phyloP scores from a whole-genome alignment of 2,113 vertebrate genomes.

The Trinectes maculatus region DNA sequence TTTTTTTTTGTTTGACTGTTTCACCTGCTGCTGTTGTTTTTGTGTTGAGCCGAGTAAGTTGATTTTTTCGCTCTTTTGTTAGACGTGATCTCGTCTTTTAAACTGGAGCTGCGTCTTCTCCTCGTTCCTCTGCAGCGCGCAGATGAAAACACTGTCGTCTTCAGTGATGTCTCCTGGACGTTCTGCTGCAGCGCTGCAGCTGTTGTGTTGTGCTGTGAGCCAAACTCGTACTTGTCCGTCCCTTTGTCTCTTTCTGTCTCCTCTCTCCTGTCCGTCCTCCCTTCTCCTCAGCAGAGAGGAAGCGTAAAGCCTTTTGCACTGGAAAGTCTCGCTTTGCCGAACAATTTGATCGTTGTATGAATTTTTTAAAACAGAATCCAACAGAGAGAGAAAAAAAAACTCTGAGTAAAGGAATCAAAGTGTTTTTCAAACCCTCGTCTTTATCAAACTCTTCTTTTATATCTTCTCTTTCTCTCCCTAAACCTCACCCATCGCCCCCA shows the following conservation, averaged over 20 bases:
- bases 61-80: too few species aligned
- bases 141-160: neutral
- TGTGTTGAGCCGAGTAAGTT: too few species aligned
- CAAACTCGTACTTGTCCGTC: constrained; percentile 16
- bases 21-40: too few species aligned
- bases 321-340: constrained; percentile 42
- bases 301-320: constrained; percentile 34
- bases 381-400: constrained; percentile 42
- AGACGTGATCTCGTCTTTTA: too few species aligned
- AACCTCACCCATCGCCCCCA: constrained; percentile 44
- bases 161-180: neutral
- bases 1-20: too few species aligned
- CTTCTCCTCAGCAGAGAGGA: constrained; percentile 52
- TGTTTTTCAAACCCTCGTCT: constrained; percentile 41
- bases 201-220: too few species aligned
- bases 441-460: constrained; percentile 46
- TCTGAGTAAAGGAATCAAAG: constrained; percentile 60
- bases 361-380: constrained; percentile 62
- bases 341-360: constrained; percentile 62
- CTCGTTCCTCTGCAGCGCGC: neutral
- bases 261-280: constrained; percentile 30
- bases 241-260: constrained; percentile 43
- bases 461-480: constrained; percentile 11
- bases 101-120: too few species aligned
- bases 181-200: neutral